A percentile compares a stretch with the other conserved stretches of the same genome.
These are phyloP conservation scores for Oreochromis mossambicus DNA, from an alignment of 2,797 vertebrate species.

Conservation along the genomic window DNA sequence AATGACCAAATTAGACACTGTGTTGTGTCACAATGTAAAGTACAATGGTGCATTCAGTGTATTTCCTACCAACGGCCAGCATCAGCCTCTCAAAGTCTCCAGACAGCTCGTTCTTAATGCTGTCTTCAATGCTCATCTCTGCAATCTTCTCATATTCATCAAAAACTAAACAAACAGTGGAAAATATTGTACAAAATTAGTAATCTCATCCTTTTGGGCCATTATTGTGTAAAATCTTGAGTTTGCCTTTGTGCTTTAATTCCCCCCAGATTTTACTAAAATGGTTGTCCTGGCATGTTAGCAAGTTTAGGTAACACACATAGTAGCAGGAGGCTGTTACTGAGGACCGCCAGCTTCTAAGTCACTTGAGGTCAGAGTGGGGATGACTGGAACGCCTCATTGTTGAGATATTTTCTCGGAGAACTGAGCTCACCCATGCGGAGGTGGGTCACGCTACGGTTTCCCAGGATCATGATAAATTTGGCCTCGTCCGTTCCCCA, in stretches of 20 bases:
- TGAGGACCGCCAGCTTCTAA: neutral
- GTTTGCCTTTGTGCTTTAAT: neutral
- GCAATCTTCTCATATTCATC: slow-evolving; percentile 89
- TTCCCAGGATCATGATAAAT: slow-evolving; percentile 95
- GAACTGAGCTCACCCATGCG: slow-evolving; percentile 79
- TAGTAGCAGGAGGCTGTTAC: neutral
- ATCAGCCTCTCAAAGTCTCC: slow-evolving; percentile 95
- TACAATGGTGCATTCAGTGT: neutral
- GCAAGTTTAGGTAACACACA: neutral
- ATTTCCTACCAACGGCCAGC: slow-evolving; percentile 88
- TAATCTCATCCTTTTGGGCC: neutral
- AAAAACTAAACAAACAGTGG: slow-evolving; percentile 79
- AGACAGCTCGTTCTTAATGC: slow-evolving; percentile 90
- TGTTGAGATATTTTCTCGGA: slow-evolving; percentile 1
- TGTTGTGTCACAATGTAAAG: neutral
- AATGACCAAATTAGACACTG: neutral
- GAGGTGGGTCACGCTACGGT: slow-evolving; percentile 89
- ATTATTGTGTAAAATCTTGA: neutral
- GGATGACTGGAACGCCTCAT: slow-evolving; percentile 6
- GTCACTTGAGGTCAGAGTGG: neutral
- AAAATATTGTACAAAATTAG: neutral
- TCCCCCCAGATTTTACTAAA: neutral
- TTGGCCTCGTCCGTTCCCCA: slow-evolving; percentile 96
- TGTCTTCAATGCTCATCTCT: slow-evolving; percentile 87
- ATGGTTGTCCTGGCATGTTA: neutral